Evolutionary conservation across 2,888 invertebrate species (phyloP), one percentile per base, ranked within the genome.

Genomic region (Cabera pusaria): DNA sequence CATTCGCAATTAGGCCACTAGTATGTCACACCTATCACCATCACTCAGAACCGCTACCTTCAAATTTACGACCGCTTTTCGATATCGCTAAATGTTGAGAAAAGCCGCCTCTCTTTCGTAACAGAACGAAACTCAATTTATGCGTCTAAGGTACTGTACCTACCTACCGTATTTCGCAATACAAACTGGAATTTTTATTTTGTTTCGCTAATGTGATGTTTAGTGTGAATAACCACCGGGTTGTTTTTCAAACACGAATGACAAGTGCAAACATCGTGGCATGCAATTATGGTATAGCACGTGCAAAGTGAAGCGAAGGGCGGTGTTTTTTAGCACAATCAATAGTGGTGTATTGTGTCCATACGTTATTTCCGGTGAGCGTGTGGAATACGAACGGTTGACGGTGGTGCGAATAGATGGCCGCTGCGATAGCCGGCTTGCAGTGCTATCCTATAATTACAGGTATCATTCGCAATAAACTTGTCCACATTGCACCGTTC

Each of bases 401-500:
- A 55, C 49, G 53, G 48, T 52, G 56, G 65, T 72, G 72, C 70
- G 70, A 73, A 76, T 72, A 81, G 85, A 86, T 86, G 72, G 71
- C 57, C 70, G 62, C 47, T 54, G 56, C 65, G 85, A 86, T 86
- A 84, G 49, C 52, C 43, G 44, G 44, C 54, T 52, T 59, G 59
- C 49, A 54, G 14, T 14, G 14, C 54, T 54, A 34, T 34, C 18
- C 37, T 33, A 33, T 85, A 87, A 88, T 88, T 85, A 85, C 81
- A 69, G 81, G 81, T 87, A 83, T 87, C 87, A 78, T 76, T 85
- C 59, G 78, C 82, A 80, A 79, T 81, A 79, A 80, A 78, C 77
- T 74, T 55, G 74, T 72, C 66, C 64, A 66, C 60, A 53, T 56
- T 52, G 55, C 53, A 53, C 53, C 49, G 42, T 60, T 56, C 54